Base-by-base conservation (phyloP, 2,888 invertebrate genomes). In the Amiota minor region DNA sequence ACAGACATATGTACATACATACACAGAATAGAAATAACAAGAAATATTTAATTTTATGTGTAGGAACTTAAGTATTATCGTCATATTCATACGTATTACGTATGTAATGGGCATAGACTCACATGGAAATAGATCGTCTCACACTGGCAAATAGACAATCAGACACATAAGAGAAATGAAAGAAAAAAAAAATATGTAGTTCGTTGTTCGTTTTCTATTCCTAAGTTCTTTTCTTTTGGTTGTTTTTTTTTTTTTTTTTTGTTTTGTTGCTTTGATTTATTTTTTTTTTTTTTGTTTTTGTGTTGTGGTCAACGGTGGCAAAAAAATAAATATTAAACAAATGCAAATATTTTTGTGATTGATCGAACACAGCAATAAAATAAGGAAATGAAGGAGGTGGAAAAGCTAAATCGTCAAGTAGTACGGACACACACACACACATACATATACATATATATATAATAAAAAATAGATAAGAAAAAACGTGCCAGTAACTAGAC, bases 261-360 rank as follows among this genome's bases (percentile, higher is more conserved):
- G 62, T 70, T 72, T 71, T 62, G 68, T 64, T 64, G 46, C 53
- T 68, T 75, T 74, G 74, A 72, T 76, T 75, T 78, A 71, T 78
- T 78, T 73, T 76, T 72, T 79, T 80, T 75, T 83, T 78, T 75
- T 78, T 80, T 78, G 75, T 80, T 46, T 71, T 76, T n/a, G 77
- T 76, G 71, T 71, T 72, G 82, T 82, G 86, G 86, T 86, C 86
- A 86, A 45, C 82, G 80, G 81, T 81, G 86, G 80, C 86, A 86
- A 79, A 85, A 79, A 81, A 80, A 86, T 86, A 79, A 83, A 86
- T 86, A 86, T 85, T 84, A 81, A 84, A 83, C 83, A 83, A 77
- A 70, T 74, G 76, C 67, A 45, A 9, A 69, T 53, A 6, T 18
- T 9, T 59, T n/a, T 59, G 16, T 53, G 53, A n/a, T 53, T 53